Evolutionary conservation across 2,113 vertebrate genomes (phyloP).

Genomic region (Carlito syrichta): DNA sequence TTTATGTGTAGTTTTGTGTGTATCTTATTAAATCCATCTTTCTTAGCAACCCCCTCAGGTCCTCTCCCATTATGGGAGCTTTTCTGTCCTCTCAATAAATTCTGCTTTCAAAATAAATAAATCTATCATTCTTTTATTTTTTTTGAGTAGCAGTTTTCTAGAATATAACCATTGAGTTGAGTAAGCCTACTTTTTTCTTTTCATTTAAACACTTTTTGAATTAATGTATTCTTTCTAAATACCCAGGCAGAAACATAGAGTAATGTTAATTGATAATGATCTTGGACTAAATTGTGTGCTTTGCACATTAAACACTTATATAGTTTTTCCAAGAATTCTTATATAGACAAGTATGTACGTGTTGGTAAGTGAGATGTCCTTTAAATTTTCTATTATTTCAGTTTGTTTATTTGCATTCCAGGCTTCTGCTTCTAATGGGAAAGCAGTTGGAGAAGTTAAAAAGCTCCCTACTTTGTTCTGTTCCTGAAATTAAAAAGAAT

Average conservation of each 20-base stretch:
- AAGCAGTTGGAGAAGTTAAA: background rate
- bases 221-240: background rate
- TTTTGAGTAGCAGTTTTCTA: background rate
- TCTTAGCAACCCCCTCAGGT: too few relatives aligned
- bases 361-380: background rate
- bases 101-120: too few relatives aligned
- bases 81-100: too few relatives aligned
- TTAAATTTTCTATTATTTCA: background rate
- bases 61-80: too few relatives aligned
- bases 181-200: background rate
- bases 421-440: background rate
- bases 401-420: background rate
- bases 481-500: background rate
- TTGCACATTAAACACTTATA: background rate
- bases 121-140: background rate
- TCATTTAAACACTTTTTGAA: background rate
- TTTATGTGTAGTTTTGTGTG: background rate
- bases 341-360: background rate
- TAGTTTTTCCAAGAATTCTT: background rate
- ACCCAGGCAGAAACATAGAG: background rate
- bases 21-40: background rate
- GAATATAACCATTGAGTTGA: constrained; percentile 16
- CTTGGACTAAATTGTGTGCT: background rate
- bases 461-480: background rate
- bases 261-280: background rate